Base-by-base conservation (phyloP, 37 sponge, comb jelly and placozoan genomes). In the Halichondria panicea region DNA sequence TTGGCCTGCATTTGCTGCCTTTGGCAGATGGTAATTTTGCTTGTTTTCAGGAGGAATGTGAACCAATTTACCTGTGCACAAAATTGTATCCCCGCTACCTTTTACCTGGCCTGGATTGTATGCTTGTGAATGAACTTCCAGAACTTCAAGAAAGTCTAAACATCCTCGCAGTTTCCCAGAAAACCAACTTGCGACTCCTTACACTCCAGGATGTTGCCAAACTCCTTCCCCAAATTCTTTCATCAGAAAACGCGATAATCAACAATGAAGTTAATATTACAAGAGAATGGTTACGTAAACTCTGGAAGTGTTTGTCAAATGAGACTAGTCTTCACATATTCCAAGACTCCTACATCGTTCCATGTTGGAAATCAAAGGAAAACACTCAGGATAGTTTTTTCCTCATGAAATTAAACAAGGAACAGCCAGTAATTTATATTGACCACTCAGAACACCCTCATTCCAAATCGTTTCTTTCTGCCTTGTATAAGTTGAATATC, bases 271-370 rank as follows among this genome's bases (percentile, higher is more conserved):
- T 18, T 72, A 58, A 6, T 27, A 58, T 58, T 12, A 8, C 78
- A 41, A 19, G 46, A 30, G 1, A 13, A 7, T 27, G 62, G 75
- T 37, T 75, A 24, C 38, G 35, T 18, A 58, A 19, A 18, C 60
- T 75, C 62, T 75, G 75, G 75, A 60, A 60, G 46, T 75, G 75
- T n/a, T n/a, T n/a, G n/a, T n/a, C n/a, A n/a, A n/a, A n/a, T n/a
- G n/a, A n/a, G n/a, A n/a, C n/a, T n/a, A n/a, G n/a, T n/a, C n/a
- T n/a, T n/a, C n/a, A n/a, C n/a, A n/a, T n/a, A n/a, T n/a, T n/a
- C n/a, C n/a, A n/a, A n/a, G n/a, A n/a, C n/a, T n/a, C n/a, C n/a
- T n/a, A n/a, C n/a, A n/a, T n/a, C n/a, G n/a, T n/a, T n/a, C n/a
- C n/a, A n/a, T n/a, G n/a, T n/a, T n/a, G n/a, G n/a, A n/a, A n/a